Conservation (phyloP, 2,888 invertebrate genomes). For the Sylvicola fuscatus region DNA sequence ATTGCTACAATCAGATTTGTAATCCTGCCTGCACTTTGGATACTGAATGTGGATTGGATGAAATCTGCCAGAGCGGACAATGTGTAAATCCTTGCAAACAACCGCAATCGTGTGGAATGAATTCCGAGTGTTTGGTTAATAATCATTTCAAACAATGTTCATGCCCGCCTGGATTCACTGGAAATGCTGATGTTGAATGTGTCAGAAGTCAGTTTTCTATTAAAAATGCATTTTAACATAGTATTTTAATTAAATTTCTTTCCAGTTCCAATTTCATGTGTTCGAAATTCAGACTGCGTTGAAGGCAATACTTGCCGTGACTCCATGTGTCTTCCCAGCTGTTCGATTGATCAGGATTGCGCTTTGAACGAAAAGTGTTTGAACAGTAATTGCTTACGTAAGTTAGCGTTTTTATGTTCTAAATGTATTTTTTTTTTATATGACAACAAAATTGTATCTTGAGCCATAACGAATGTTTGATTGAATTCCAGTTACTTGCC, state of each 20-base stretch:
- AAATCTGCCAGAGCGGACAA: constrained; percentile 63
- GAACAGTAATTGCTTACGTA: constrained; percentile 56
- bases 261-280: constrained; percentile 59
- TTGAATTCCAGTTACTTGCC: constrained; percentile 55
- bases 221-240: neutral
- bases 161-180: constrained; percentile 71
- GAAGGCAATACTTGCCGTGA: constrained; percentile 55
- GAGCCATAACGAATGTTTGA: constrained; percentile 2
- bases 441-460: no score
- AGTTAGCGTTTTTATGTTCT: no score
- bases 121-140: constrained; percentile 51
- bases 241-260: constrained; percentile 8
- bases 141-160: constrained; percentile 59
- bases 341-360: constrained; percentile 57
- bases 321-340: constrained; percentile 62
- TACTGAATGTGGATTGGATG: constrained; percentile 57
- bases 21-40: constrained; percentile 61
- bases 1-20: constrained; percentile 62
- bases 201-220: constrained; percentile 43
- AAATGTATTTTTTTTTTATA: no score
- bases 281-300: constrained; percentile 44
- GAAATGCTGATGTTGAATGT: constrained; percentile 65
- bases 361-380: constrained; percentile 80
- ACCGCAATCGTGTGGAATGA: constrained; percentile 61
- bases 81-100: constrained; percentile 61